A percentile compares a stretch with the other conserved stretches of the same genome.
These are phyloP conservation scores for Cataglyphis albicans DNA, from an alignment of 2,888 invertebrate species.

Conservation along the genomic window DNA sequence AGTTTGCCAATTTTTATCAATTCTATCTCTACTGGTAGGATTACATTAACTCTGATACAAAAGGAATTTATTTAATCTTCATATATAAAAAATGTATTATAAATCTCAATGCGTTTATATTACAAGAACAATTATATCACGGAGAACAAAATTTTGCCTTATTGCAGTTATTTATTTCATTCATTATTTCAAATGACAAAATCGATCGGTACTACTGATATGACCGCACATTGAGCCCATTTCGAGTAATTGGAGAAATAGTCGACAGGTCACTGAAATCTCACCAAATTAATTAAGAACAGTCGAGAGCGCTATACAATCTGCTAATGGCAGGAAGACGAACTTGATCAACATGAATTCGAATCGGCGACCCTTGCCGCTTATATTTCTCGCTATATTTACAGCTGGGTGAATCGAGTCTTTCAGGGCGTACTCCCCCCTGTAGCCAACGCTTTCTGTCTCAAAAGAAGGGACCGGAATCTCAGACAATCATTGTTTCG, in stretches of 20 bases:
- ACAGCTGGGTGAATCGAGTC: slow-evolving; percentile 65
- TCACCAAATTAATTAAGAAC: slow-evolving; percentile 75
- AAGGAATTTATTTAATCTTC: not conserved
- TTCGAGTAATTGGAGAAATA: slow-evolving; percentile 76
- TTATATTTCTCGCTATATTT: slow-evolving; percentile 58
- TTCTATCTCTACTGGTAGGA: not conserved
- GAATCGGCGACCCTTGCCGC: slow-evolving; percentile 68
- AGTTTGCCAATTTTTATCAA: slow-evolving; percentile 56
- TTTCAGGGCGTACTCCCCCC: slow-evolving; percentile 59
- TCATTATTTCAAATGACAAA: slow-evolving; percentile 12
- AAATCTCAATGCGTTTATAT: not conserved
- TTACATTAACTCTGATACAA: slow-evolving; percentile 4
- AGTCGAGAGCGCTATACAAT: slow-evolving; percentile 79
- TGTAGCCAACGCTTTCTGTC: slow-evolving; percentile 60
- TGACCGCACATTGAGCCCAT: slow-evolving; percentile 60
- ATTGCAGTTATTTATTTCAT: not conserved
- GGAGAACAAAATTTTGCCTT: not conserved
- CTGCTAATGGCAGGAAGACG: slow-evolving; percentile 81
- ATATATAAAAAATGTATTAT: not conserved
- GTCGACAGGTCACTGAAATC: slow-evolving; percentile 76
- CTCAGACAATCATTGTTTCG: slow-evolving; percentile 73
- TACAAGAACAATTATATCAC: not conserved
- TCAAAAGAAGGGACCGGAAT: slow-evolving; percentile 64
- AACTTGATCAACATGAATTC: slow-evolving; percentile 75
- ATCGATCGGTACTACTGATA: slow-evolving; percentile 39